Conservation (phyloP, 2,888 invertebrate species). For the Andrena hattorfiana region DNA sequence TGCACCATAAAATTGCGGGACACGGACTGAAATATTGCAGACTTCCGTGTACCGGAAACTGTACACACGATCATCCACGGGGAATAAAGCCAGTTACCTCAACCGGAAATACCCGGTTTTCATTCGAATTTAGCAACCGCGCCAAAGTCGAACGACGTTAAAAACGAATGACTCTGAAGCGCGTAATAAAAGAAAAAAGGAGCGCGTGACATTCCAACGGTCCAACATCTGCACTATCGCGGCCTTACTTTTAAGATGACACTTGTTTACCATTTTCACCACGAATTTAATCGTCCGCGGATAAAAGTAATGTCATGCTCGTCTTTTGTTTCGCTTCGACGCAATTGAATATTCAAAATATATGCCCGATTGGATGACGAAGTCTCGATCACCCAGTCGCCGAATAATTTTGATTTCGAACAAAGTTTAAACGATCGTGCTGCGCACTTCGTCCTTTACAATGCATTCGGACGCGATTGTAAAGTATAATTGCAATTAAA, state of each 20-base stretch:
- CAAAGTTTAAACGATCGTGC: not conserved
- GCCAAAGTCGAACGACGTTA: not conserved
- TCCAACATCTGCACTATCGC: not conserved
- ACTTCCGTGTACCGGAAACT: constrained; percentile 36
- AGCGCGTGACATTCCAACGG: not conserved
- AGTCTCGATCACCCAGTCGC: not conserved
- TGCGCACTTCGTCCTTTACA: not conserved
- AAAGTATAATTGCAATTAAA: constrained; percentile 21
- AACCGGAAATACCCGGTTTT: not conserved
- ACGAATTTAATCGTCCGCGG: constrained; percentile 22
- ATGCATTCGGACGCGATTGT: not conserved
- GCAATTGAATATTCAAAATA: constrained; percentile 11
- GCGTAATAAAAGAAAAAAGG: not conserved
- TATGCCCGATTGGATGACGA: not conserved
- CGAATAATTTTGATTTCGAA: constrained; percentile 1
- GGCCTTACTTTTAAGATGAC: constrained; percentile 6
- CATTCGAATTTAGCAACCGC: not conserved
- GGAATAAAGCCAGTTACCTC: constrained; percentile 20
- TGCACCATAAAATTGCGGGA: constrained; percentile 29
- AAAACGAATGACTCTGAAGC: not conserved
- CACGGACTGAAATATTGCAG: constrained; percentile 24
- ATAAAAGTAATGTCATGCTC: constrained; percentile 13
- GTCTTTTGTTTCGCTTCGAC: constrained; percentile 2
- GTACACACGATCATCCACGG: constrained; percentile 8
- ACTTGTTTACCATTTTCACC: constrained; percentile 21